Evolutionary conservation across 2,113 vertebrate species (phyloP).

Genomic region (Turdus rufiventris): DNA sequence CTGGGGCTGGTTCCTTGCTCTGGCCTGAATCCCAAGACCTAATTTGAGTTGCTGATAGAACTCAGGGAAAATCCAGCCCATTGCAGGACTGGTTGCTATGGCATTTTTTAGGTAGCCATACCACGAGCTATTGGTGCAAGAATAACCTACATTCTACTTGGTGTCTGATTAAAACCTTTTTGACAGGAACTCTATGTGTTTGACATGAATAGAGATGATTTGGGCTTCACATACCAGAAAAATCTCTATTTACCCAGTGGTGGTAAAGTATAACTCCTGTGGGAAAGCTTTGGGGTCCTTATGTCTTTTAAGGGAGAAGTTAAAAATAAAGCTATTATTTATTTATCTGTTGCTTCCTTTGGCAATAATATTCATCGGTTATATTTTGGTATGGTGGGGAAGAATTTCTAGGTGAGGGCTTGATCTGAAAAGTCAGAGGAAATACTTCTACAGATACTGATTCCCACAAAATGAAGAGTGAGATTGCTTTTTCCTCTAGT

Average conservation of each 20-base stretch:
- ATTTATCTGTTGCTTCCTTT: background rate
- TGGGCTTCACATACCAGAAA: background rate
- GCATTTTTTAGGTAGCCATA: background rate
- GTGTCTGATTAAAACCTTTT: conserved; percentile 17
- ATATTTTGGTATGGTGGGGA: background rate
- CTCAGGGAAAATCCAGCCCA: background rate
- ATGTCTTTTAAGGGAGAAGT: background rate
- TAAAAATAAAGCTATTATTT: conserved; percentile 10
- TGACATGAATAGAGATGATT: conserved; percentile 34
- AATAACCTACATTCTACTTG: background rate
- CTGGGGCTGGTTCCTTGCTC: background rate
- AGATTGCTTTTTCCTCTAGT: background rate
- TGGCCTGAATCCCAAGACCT: background rate
- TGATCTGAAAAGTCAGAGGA: background rate
- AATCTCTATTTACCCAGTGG: background rate
- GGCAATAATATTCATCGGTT: background rate
- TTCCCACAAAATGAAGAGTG: background rate
- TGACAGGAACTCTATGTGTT: background rate
- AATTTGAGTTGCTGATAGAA: background rate
- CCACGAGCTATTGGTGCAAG: background rate
- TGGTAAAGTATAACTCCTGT: background rate
- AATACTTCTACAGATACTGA: background rate
- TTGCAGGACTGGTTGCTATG: conserved; percentile 4
- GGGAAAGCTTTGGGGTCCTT: background rate
- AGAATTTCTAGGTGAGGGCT: background rate